Evolutionary conservation across 2,113 vertebrate species (phyloP).

Genomic region (Dromas ardeola): DNA sequence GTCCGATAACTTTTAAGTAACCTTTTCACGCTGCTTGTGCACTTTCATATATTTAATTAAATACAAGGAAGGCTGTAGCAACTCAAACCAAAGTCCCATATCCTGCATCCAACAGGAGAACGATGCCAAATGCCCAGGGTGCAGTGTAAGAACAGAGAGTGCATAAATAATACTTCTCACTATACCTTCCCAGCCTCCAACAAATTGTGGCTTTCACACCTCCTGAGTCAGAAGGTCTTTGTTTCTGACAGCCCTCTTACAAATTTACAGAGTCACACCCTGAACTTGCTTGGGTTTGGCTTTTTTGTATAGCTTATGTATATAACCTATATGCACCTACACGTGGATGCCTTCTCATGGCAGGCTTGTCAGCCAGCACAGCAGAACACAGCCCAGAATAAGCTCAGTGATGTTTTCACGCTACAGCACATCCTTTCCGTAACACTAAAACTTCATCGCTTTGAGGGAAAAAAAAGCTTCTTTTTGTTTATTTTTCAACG

Average conservation of each 20-base stretch:
- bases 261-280: not conserved
- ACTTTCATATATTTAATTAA: not conserved
- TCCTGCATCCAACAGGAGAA: not conserved
- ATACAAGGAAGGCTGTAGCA: not conserved
- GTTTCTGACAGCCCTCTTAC: not conserved
- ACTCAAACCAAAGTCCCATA: not conserved
- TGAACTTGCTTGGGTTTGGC: not conserved
- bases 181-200: not conserved
- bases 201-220: not conserved
- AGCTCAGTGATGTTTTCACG: not conserved
- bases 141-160: not conserved
- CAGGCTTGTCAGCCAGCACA: not conserved
- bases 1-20: constrained; percentile 25
- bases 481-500: constrained; percentile 11
- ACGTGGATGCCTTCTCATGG: not conserved
- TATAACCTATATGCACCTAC: not conserved
- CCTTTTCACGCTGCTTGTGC: not conserved
- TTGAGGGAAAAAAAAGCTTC: not conserved
- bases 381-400: not conserved
- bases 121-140: not conserved
- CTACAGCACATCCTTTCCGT: not conserved
- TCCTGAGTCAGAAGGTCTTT: not conserved
- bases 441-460: not conserved
- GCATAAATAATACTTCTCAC: not conserved
- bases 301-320: not conserved